Conservation (phyloP, 2,113 vertebrate species). For the Heliornis fulica region DNA sequence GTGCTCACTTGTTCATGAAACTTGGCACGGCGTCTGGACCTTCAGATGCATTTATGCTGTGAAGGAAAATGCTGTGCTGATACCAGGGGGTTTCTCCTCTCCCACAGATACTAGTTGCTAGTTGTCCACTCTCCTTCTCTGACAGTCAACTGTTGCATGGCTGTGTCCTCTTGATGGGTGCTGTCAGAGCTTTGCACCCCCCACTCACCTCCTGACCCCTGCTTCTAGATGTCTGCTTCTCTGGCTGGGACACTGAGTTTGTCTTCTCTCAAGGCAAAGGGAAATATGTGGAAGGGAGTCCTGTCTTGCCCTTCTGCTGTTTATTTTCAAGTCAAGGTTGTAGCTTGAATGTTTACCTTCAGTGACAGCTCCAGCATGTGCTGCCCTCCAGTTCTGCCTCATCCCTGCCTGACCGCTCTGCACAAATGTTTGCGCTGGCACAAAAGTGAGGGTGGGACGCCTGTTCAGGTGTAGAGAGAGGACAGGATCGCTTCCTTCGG, state of each 20-base stretch:
- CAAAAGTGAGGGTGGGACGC: not conserved
- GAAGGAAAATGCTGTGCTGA: not conserved
- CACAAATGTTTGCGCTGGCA: conserved; percentile 10
- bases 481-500: not conserved
- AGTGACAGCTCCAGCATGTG: not conserved
- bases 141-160: fast-evolving
- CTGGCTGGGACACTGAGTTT: not conserved
- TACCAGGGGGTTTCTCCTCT: not conserved
- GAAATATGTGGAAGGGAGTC: not conserved
- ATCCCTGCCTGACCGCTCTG: not conserved
- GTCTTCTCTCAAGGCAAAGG: not conserved
- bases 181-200: not conserved
- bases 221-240: not conserved
- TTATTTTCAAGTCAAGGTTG: conserved; percentile 11
- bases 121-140: not conserved
- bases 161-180: not conserved
- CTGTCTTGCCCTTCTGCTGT: not conserved
- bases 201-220: not conserved
- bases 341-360: not conserved
- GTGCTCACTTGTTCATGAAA: not conserved
- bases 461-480: not conserved
- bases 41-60: not conserved
- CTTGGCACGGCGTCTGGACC: fast-evolving
- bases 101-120: not conserved
- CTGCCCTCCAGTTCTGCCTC: not conserved